A percentile compares a stretch with the other conserved stretches of the same genome.
These are phyloP conservation scores for Hylaeus volcanicus DNA, from an alignment of 1,140 invertebrate genomes.

Conservation along the genomic window DNA sequence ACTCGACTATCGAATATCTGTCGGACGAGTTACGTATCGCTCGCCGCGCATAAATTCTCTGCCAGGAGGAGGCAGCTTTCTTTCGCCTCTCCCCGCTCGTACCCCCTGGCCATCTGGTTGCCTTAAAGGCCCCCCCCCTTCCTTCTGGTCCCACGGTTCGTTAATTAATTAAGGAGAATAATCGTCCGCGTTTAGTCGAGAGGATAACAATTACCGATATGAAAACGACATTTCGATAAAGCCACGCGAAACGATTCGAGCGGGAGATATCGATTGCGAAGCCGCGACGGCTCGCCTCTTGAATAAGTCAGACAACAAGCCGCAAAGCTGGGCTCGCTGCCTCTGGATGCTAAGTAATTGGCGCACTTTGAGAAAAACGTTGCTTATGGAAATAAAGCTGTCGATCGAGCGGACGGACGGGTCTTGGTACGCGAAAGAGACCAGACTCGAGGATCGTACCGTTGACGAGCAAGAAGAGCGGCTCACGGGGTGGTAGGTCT, in stretches of 20 bases:
- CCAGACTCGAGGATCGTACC: no score
- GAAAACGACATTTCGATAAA: conserved; percentile 31
- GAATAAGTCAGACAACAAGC: conserved; percentile 60
- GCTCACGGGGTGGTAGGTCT: no score
- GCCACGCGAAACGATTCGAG: conserved; percentile 45
- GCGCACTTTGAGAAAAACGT: conserved; percentile 24
- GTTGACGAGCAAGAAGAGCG: no score
- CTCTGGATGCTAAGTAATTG: conserved; percentile 50
- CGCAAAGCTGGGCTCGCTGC: conserved; percentile 40
- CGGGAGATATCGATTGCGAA: conserved; percentile 52
- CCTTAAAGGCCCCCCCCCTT: not conserved
- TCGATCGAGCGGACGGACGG: not conserved
- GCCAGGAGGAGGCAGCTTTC: not conserved
- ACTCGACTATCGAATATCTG: conserved; percentile 19
- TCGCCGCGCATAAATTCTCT: conserved; percentile 16
- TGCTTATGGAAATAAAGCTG: conserved; percentile 23
- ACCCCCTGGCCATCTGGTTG: no score
- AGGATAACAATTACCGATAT: conserved; percentile 53
- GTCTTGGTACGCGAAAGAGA: not conserved
- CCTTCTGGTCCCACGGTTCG: not conserved
- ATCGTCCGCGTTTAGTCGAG: not conserved
- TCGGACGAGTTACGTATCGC: conserved; percentile 1
- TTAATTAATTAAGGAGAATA: conserved; percentile 40
- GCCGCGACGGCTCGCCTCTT: conserved; percentile 36
- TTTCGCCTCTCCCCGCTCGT: not conserved